Percentiles rank a stretch among this genome's conserved stretches.
These are phyloP conservation scores for Limulus polyphemus DNA, from an alignment of 2,888 invertebrate species.

Conservation along the genomic window DNA sequence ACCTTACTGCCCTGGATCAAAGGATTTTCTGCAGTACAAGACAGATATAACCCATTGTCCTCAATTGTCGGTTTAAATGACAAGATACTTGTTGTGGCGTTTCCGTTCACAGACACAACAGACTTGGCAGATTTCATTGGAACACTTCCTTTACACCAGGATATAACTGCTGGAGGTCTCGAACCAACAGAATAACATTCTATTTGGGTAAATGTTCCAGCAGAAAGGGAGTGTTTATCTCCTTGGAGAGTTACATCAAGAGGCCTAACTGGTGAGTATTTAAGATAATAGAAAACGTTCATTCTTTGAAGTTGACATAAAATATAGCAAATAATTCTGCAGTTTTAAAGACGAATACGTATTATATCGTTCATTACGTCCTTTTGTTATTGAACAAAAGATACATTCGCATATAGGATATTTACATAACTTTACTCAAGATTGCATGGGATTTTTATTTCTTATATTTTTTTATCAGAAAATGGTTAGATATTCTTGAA, in stretches of 20 bases:
- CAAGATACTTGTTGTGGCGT: conserved; percentile 23
- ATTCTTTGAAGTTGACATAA: too few relatives aligned
- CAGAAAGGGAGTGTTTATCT: conserved; percentile 25
- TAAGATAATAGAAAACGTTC: too few relatives aligned
- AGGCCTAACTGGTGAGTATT: conserved; percentile 24
- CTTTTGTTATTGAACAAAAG: too few relatives aligned
- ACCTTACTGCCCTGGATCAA: conserved; percentile 23
- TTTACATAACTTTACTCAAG: too few relatives aligned
- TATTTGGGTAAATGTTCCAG: conserved; percentile 21
- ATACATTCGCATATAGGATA: too few relatives aligned
- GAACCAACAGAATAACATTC: conserved; percentile 28
- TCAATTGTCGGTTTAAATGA: conserved; percentile 23
- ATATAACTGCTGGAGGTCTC: conserved; percentile 27
- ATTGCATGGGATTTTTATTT: too few relatives aligned
- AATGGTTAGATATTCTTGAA: too few relatives aligned
- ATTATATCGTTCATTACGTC: too few relatives aligned
- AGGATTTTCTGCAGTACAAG: conserved; percentile 26
- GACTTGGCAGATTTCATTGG: conserved; percentile 22
- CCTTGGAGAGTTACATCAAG: conserved; percentile 24
- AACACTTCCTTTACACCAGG: conserved; percentile 28
- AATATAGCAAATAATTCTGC: too few relatives aligned
- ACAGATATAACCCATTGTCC: conserved; percentile 25
- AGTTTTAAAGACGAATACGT: too few relatives aligned
- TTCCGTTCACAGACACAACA: conserved; percentile 19
- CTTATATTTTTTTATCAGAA: too few relatives aligned